Conservation (phyloP, 2,888 invertebrate genomes). For the Chrysotoxum bicinctum region DNA sequence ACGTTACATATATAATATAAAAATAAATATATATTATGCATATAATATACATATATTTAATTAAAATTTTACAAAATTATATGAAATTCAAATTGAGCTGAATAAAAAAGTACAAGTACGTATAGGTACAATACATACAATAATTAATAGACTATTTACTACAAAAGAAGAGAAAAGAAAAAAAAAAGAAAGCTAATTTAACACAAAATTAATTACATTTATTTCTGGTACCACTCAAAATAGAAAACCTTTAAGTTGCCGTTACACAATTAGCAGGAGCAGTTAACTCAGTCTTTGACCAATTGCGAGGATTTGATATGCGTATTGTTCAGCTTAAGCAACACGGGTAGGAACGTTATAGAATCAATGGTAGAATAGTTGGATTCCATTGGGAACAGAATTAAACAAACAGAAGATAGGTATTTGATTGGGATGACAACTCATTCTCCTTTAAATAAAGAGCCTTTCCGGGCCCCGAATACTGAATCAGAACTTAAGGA, state of each 20-base stretch:
- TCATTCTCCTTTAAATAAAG: not conserved
- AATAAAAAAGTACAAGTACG: too few relatives aligned
- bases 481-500: conserved; percentile 6
- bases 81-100: too few relatives aligned
- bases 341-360: not conserved
- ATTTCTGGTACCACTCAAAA: not conserved
- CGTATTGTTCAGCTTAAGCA: not conserved
- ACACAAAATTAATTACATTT: not conserved
- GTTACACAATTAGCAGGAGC: too few relatives aligned
- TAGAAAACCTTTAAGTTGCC: conserved; percentile 21
- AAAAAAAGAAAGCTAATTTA: not conserved
- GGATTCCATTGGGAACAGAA: not conserved
- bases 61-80: too few relatives aligned
- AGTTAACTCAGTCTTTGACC: conserved; percentile 34
- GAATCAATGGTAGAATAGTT: not conserved
- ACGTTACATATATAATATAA: too few relatives aligned
- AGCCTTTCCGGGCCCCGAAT: not conserved
- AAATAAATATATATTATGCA: too few relatives aligned
- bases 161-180: not conserved
- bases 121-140: too few relatives aligned
- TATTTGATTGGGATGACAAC: not conserved
- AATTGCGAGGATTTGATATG: conserved; percentile 15
- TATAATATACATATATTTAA: too few relatives aligned
- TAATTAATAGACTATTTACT: not conserved
- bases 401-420: not conserved